phyloP scores from a whole-genome alignment of 2,113 vertebrate species.

The Empidonax alnorum region DNA sequence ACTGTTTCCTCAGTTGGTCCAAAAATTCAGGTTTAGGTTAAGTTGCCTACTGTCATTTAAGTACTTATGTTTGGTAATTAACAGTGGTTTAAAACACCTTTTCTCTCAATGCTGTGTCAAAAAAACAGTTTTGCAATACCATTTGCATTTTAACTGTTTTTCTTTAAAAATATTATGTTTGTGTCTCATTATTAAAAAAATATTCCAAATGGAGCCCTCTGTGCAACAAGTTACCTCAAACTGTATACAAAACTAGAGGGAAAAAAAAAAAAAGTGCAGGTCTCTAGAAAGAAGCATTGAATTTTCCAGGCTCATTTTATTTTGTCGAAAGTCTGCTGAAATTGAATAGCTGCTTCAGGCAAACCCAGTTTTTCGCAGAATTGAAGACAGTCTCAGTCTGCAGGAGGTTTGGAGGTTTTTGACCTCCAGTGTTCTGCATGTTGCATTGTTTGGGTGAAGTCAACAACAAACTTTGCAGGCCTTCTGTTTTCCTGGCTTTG shows the following conservation, averaged over 20 bases:
- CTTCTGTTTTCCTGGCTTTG: neutral
- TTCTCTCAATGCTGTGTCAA: neutral
- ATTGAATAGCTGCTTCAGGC: neutral
- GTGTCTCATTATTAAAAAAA: neutral
- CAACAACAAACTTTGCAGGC: neutral
- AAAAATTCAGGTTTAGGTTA: neutral
- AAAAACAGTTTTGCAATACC: neutral
- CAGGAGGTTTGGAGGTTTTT: neutral
- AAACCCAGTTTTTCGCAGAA: neutral
- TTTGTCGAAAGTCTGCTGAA: neutral
- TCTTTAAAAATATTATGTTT: neutral
- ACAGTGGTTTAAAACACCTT: neutral
- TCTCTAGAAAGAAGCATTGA: neutral
- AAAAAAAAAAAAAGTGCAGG: neutral
- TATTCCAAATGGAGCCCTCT: neutral
- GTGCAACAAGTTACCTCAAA: neutral
- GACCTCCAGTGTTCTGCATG: neutral
- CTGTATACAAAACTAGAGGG: neutral
- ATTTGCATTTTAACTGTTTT: neutral
- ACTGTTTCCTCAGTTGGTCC: neutral
- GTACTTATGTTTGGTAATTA: neutral
- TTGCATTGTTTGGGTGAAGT: neutral
- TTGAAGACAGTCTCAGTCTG: neutral
- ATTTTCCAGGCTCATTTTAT: neutral
- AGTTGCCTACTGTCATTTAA: neutral